Base-by-base conservation (phyloP, 2,797 vertebrate species). In the Pyrocephalus nanus region DNA sequence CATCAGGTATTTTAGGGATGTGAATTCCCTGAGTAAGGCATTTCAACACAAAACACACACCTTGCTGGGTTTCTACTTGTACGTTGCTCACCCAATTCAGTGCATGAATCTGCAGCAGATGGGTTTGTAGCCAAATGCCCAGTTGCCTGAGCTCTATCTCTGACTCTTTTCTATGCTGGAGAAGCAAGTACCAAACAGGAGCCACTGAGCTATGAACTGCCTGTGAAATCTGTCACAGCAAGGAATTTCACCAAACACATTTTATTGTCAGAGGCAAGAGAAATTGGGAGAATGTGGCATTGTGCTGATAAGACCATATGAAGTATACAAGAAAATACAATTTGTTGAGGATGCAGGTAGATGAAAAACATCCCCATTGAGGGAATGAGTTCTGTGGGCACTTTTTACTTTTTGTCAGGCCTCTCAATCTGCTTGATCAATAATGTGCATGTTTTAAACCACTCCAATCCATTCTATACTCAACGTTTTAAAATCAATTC, bases 401-500 rank as follows among this genome's bases (percentile, higher is more conserved):
- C 43, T 83, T 93, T 90, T 91, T 85, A 65, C 48, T 83, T 85
- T 94, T 87, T 94, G 93, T 94, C 94, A 92, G 83, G 58, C 27
- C 70, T 84, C 69, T 96, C 86, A 73, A 89, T 91, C 86, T 88
- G 86, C 76, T 92, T 94, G 88, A 96, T 95, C 93, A 86, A 92
- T 90, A 96, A 96, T 76, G 32, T 87, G 43, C 65, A 90, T 65
- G 51, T 92, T 94, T 95, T 93, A 96, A 96, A 91, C 58, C 74
- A 75, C 61, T 95, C 61, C 91, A 84, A 75, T 88, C 30, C 15
- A 3, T 90, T 92, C 88, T 73, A 70, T 34, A 82, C 12, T 45
- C 82, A 89, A 73, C 40, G 22, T 58, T 62, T 85, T 78, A 85
- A 94, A 95, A 95, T 91, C 85, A 81, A 75, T 95, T 93, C n/a